Conservation (phyloP, 2,888 invertebrate genomes). For the Ectemnius lituratus region DNA sequence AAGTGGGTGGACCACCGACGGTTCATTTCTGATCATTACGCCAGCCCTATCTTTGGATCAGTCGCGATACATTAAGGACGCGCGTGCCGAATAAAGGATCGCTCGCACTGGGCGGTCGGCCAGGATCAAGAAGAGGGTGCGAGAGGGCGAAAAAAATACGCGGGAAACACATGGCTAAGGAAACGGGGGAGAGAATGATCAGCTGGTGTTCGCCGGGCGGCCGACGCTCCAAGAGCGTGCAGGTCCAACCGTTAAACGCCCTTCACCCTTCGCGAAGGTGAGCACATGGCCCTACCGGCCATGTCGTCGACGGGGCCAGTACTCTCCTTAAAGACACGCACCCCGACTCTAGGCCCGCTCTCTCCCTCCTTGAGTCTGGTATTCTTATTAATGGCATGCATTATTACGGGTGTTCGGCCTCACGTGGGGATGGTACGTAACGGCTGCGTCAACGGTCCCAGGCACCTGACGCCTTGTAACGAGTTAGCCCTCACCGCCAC, state of each 20-base stretch:
- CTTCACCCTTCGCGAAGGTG: constrained; percentile 64
- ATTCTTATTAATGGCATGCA: constrained; percentile 75
- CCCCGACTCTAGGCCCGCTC: neutral
- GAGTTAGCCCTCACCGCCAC: constrained; percentile 49
- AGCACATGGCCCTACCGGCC: constrained; percentile 71
- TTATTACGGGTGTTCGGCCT: constrained; percentile 63
- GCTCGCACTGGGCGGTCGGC: neutral
- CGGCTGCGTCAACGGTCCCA: constrained; percentile 75
- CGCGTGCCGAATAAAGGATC: neutral
- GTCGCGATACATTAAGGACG: too few species aligned
- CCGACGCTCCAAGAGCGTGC: constrained; percentile 59
- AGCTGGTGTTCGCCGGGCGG: constrained; percentile 71
- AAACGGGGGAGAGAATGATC: constrained; percentile 54
- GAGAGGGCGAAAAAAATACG: constrained; percentile 58
- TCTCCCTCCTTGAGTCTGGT: constrained; percentile 40
- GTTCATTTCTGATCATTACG: too few species aligned
- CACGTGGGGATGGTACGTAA: constrained; percentile 63
- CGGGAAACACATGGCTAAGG: constrained; percentile 74
- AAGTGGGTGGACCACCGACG: too few species aligned
- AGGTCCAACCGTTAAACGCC: constrained; percentile 70
- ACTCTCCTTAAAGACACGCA: constrained; percentile 67
- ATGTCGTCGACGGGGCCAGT: constrained; percentile 41
- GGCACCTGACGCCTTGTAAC: constrained; percentile 75
- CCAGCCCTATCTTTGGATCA: too few species aligned
- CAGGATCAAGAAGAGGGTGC: neutral